Base-by-base conservation (phyloP, 2,113 vertebrate species). In the Recurvirostra avosetta region DNA sequence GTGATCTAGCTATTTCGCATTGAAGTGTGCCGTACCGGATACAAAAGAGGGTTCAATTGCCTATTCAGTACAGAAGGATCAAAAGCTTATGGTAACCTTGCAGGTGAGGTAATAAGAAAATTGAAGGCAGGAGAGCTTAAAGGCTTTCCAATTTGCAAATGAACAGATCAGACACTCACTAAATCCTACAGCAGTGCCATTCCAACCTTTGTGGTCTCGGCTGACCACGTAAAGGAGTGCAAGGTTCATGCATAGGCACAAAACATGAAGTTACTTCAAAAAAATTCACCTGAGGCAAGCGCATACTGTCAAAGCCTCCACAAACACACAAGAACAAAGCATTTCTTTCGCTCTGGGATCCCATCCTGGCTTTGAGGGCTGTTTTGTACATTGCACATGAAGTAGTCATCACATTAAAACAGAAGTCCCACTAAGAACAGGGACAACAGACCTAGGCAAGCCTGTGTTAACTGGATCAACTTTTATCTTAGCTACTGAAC, bases 261-360 rank as follows among this genome's bases (percentile, higher is more conserved):
- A 80, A 90, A 84, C 67, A 61, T 8, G 43, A 89, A 94, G 72
- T 52, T 81, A 40, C 86, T 87, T 89, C 76, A 77, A 59, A 92
- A 85, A 49, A 93, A 92, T 74, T 74, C 91, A 80, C 89, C 89
- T 67, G 68, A 38, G 76, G 94, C 89, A 81, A 87, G 80, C 72
- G 55, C n/a, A 52, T 1, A 5, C 25, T 53, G 45, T 40, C 3
- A 1, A 55, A 86, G 47, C 61, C 92, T 34, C 94, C 91, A 91
- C 80, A 94, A 77, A 63, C 56, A 89, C 75, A 41, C 0, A 2
- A 90, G 83, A 94, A 92, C 91, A 95, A 96, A 92, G 91, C 20
- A 0, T 17, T 80, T 73, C 12, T 76, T 61, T 88, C 2, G 0
- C 41, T 21, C 75, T 41, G 47, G 67, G 75, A 86, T 92, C 67